Evolutionary conservation across 1,140 invertebrate genomes (phyloP).

Genomic region (Glossosoma conforme): DNA sequence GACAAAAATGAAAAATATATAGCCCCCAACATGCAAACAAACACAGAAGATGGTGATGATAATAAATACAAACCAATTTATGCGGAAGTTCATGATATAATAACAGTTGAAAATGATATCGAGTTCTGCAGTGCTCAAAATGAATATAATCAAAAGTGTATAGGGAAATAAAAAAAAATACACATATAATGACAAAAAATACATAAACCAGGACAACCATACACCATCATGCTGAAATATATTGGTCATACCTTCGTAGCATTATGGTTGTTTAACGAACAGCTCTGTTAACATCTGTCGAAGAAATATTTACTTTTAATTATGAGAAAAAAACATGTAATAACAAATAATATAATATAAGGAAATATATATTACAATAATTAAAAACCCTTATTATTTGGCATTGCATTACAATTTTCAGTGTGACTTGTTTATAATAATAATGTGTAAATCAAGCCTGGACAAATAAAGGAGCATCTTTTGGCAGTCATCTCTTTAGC

Average conservation of each 20-base stretch:
- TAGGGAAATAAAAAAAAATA: conserved; percentile 2
- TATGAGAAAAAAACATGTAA: no score
- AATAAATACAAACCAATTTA: conserved; percentile 16
- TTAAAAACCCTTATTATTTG: not conserved
- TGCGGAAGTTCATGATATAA: not conserved
- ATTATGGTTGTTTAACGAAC: conserved; percentile 6
- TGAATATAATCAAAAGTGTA: no score
- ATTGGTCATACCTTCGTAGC: conserved; percentile 24
- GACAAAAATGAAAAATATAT: no score
- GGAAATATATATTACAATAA: not conserved
- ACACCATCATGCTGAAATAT: not conserved
- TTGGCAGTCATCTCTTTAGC: no score
- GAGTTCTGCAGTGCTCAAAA: no score
- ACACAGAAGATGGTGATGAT: not conserved
- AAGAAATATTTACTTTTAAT: conserved; percentile 1
- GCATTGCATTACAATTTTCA: not conserved
- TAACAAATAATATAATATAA: not conserved
- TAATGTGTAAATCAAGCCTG: not conserved
- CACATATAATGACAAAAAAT: not conserved
- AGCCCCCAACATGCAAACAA: not conserved
- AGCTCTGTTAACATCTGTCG: conserved; percentile 6
- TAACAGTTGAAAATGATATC: no score
- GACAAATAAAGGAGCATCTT: not conserved
- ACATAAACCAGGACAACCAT: not conserved
- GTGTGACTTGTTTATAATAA: not conserved